Evolutionary conservation across 1,140 invertebrate genomes (phyloP).

Genomic region (Colletes gigas): DNA sequence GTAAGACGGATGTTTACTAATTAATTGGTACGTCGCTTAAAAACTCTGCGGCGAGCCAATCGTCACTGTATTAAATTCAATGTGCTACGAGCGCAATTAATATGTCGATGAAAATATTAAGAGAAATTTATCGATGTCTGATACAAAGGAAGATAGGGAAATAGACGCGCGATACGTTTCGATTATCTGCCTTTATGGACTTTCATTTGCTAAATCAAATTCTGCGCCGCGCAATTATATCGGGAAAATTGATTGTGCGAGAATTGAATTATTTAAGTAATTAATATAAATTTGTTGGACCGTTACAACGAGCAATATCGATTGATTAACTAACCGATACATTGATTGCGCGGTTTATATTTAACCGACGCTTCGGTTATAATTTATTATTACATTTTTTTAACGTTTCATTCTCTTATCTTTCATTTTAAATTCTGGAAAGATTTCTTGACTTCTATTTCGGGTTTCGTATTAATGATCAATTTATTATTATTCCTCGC

Average conservation of each 20-base stretch:
- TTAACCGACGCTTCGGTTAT: too few species aligned
- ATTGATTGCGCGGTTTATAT: too few species aligned
- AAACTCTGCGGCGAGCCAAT: constrained; percentile 5
- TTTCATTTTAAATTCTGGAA: too few species aligned
- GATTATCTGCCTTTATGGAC: not conserved
- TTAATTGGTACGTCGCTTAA: constrained; percentile 21
- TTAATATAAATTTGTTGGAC: not conserved
- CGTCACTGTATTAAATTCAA: constrained; percentile 6
- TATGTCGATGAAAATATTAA: constrained; percentile 33
- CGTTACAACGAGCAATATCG: not conserved
- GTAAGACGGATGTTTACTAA: constrained; percentile 42
- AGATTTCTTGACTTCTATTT: too few species aligned
- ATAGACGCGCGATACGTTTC: not conserved
- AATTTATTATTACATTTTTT: too few species aligned
- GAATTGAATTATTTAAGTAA: not conserved
- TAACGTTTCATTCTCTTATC: too few species aligned
- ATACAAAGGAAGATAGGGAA: not conserved
- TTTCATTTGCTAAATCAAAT: not conserved
- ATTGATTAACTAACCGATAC: not conserved
- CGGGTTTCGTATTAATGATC: too few species aligned
- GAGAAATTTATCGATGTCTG: constrained; percentile 19
- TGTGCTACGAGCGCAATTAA: constrained; percentile 9
- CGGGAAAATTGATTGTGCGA: not conserved
- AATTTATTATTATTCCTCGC: too few species aligned
- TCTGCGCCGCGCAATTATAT: not conserved